Conservation (phyloP, 2,888 invertebrate species). For the Parelbella ahira region DNA sequence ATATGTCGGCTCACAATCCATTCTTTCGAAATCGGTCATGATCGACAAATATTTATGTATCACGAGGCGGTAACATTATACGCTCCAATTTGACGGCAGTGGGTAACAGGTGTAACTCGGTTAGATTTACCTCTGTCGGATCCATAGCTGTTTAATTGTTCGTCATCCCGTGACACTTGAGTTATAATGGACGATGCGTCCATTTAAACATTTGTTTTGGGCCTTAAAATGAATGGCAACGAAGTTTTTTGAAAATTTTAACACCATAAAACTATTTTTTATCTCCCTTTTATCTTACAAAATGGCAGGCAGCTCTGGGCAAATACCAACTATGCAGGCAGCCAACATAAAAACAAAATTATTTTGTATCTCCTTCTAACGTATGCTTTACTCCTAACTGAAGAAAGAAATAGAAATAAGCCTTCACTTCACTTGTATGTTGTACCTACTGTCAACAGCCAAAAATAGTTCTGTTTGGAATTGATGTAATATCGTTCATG, state of each 20-base stretch:
- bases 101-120: constrained; percentile 78
- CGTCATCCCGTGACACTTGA: constrained; percentile 98
- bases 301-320: constrained; percentile 77
- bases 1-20: constrained; percentile 41
- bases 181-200: constrained; percentile 99
- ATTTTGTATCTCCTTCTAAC: constrained; percentile 35
- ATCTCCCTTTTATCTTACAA: constrained; percentile 80
- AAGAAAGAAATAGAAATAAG: constrained; percentile 38
- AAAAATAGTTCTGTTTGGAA: constrained; percentile 41
- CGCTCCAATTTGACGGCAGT: constrained; percentile 76
- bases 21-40: constrained; percentile 46
- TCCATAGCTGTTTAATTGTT: constrained; percentile 94
- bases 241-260: constrained; percentile 72
- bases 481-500: constrained; percentile 11
- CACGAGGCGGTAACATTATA: constrained; percentile 70
- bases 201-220: constrained; percentile 85
- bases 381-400: not conserved
- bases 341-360: constrained; percentile 55
- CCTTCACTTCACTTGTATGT: constrained; percentile 35
- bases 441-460: constrained; percentile 53
- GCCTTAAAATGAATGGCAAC: constrained; percentile 76
- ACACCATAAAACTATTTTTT: constrained; percentile 81
- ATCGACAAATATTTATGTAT: constrained; percentile 61
- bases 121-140: constrained; percentile 93
- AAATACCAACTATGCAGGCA: constrained; percentile 66